Conservation (phyloP, 2,113 vertebrate species). For the Epinephelus fuscoguttatus region DNA sequence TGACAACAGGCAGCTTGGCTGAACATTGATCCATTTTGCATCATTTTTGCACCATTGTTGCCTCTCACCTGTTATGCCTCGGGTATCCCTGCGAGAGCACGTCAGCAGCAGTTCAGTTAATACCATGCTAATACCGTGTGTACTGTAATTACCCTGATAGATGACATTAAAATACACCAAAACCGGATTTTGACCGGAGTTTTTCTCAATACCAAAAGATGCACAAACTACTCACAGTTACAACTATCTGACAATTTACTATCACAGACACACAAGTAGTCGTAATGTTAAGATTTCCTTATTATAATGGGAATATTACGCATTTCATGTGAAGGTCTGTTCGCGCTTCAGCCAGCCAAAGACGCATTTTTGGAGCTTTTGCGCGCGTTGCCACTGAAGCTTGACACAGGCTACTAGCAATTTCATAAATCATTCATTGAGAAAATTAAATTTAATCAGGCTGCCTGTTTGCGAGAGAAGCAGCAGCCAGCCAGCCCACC, state of each 20-base stretch:
- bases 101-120: conserved; percentile 12
- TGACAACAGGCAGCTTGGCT: conserved; percentile 38
- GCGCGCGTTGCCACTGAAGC: conserved; percentile 24
- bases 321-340: not conserved
- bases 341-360: not conserved
- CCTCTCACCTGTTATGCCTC: conserved; percentile 73
- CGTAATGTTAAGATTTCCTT: not conserved
- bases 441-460: conserved; percentile 28
- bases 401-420: conserved; percentile 12
- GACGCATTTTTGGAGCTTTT: not conserved
- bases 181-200: not conserved
- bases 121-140: not conserved
- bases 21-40: conserved; percentile 45
- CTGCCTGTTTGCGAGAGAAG: conserved; percentile 13
- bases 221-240: not conserved
- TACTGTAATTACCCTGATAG: not conserved
- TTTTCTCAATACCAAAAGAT: not conserved
- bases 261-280: not conserved
- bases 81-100: conserved; percentile 1
- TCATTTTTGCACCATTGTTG: conserved; percentile 55
- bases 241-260: not conserved
- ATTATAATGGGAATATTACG: not conserved
- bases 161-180: not conserved
- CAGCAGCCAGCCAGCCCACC: not conserved
- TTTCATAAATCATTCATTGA: conserved; percentile 49